Conservation (phyloP, 2,113 vertebrate genomes). For the Paralichthys olivaceus region DNA sequence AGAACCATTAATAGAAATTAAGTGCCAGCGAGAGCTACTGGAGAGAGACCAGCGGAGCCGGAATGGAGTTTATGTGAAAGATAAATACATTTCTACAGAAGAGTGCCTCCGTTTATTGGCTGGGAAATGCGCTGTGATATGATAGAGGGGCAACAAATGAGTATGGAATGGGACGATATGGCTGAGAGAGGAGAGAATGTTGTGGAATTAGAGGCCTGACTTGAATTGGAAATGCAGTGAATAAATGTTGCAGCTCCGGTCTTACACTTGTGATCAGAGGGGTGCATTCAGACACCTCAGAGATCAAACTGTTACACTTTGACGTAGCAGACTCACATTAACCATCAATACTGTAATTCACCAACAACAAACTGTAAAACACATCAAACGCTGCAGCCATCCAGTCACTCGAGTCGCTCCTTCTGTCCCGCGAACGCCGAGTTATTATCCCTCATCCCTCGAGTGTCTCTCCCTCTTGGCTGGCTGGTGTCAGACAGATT, state of each 20-base stretch:
- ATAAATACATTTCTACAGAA: slow-evolving; percentile 85
- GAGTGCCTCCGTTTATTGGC: slow-evolving; percentile 83
- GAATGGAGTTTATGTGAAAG: slow-evolving; percentile 82
- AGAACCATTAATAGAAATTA: slow-evolving; percentile 87
- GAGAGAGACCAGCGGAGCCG: slow-evolving; percentile 76
- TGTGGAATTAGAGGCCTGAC: slow-evolving; percentile 69
- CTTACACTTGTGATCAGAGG: slow-evolving; percentile 24
- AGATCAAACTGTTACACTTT: neutral
- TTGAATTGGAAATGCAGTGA: slow-evolving; percentile 62
- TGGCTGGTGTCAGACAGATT: slow-evolving; percentile 79
- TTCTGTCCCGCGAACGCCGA: slow-evolving; percentile 33
- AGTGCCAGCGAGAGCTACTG: slow-evolving; percentile 79
- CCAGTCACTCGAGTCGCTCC: slow-evolving; percentile 38
- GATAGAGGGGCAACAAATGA: slow-evolving; percentile 81
- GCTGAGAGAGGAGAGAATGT: slow-evolving; percentile 66
- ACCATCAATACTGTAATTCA: slow-evolving; percentile 35
- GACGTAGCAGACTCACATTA: slow-evolving; percentile 27
- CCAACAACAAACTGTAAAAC: slow-evolving; percentile 29
- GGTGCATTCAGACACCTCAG: slow-evolving; percentile 5
- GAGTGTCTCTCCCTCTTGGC: slow-evolving; percentile 64
- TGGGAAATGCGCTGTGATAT: slow-evolving; percentile 82
- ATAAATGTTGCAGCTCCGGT: slow-evolving; percentile 28
- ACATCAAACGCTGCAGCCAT: slow-evolving; percentile 10
- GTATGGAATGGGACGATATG: slow-evolving; percentile 74
- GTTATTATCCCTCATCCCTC: slow-evolving; percentile 58